Conservation (phyloP, 2,113 vertebrate genomes). For the Merops nubicus region DNA sequence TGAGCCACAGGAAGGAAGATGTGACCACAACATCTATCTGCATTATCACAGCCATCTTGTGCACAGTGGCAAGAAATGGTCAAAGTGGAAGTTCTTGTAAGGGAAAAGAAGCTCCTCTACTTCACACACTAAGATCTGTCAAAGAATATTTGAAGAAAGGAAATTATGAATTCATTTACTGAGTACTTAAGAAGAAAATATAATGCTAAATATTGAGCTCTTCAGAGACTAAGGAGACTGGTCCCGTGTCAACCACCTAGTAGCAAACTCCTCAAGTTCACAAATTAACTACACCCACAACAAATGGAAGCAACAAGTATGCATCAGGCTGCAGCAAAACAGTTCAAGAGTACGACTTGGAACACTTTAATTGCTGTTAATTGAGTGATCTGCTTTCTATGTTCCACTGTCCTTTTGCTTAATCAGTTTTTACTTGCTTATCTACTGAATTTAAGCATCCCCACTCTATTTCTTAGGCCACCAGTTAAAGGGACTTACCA, state of each 20-base stretch:
- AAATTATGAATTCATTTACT: not conserved
- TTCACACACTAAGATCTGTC: not conserved
- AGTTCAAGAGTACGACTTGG: fast-evolving
- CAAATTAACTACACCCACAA: not conserved
- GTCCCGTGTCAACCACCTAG: not conserved
- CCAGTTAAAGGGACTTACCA: not conserved
- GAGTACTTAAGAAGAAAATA: not conserved
- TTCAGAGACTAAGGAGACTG: not conserved
- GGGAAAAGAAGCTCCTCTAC: not conserved
- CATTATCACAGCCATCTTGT: not conserved
- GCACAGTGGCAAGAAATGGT: not conserved
- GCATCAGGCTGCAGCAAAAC: not conserved
- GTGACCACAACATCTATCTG: not conserved
- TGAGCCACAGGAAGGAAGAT: not conserved
- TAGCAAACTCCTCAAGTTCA: not conserved
- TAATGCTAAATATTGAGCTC: not conserved
- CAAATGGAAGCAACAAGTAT: fast-evolving
- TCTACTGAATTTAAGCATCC: not conserved
- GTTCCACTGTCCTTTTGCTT: not conserved
- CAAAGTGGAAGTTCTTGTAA: not conserved
- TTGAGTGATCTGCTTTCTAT: not conserved
- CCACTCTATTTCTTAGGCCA: not conserved
- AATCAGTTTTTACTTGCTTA: not conserved
- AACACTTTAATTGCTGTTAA: not conserved
- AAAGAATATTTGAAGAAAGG: not conserved